Evolutionary conservation across 2,797 vertebrate species (phyloP), one percentile per base, ranked within the genome.

Genomic region (Trichosurus vulpecula): DNA sequence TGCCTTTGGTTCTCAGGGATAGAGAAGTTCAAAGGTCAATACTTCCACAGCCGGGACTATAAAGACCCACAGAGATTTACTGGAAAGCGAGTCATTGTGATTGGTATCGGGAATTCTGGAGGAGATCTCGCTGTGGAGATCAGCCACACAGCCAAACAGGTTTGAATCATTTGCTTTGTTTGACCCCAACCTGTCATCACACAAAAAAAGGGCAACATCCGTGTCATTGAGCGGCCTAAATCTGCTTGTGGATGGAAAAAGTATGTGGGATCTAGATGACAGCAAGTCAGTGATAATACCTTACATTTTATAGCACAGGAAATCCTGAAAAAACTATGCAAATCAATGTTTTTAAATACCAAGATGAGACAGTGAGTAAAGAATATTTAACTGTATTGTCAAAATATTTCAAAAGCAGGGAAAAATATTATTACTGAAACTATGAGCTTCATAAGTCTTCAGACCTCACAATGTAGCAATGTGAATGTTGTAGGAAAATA

Each of bases 61-160:
- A 99, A 99, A 98, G 98, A 97, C 54, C 98, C 99, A 0, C 93
- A 98, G 11, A 29, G 31, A 19, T 99, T 98, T 96, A 87, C 55
- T 2, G 99, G 99, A 92, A 99, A 99, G 96, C 99, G 95, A 29
- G 99, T 99, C 93, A 97, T 99, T 2, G 94, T 99, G 41, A 98
- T 99, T 16, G 99, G 99, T 52, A 98, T 98, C 0, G 99, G 99
- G 47, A 99, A 99, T 96, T 99, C 99, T 81, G 99, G 99, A 96
- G 98, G 98, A 0, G 99, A 99, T 92, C 98, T 99, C 1, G 99
- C 99, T 0, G 99, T 99, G 90, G 99, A 99, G 98, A 98, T 99
- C 52, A 99, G 99, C 95, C 98, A 99, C 66, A 9, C 92, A 91
- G 99, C 99, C 95, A 95, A 99, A 92, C 99, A 99, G 99, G 99